These are phyloP conservation scores for Drosophila prosaltans DNA, from an alignment of 1,140 invertebrate genomes.

Conservation along the genomic window DNA sequence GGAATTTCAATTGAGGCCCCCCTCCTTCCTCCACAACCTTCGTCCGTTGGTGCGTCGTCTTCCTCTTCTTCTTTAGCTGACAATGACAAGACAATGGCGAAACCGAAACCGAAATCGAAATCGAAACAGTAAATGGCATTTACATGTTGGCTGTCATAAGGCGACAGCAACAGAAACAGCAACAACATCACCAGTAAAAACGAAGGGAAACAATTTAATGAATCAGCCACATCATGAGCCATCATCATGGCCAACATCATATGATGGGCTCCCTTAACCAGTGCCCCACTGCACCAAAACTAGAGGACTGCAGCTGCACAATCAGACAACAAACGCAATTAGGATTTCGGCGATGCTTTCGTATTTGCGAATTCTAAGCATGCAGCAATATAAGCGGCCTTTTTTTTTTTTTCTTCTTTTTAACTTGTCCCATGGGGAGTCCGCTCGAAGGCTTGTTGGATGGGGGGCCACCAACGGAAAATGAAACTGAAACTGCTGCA, in stretches of 20 bases:
- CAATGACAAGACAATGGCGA: constrained; percentile 69
- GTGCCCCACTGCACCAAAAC: constrained; percentile 31
- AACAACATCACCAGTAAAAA: not conserved
- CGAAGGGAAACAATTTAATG: constrained; percentile 57
- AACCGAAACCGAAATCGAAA: constrained; percentile 46
- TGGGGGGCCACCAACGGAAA: constrained; percentile 14
- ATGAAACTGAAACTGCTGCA: constrained; percentile 48
- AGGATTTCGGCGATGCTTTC: constrained; percentile 10
- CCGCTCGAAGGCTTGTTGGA: not conserved
- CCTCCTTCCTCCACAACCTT: constrained; percentile 37
- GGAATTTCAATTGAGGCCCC: constrained; percentile 73
- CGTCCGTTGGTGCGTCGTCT: constrained; percentile 20
- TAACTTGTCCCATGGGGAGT: not conserved
- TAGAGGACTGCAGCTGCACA: constrained; percentile 38
- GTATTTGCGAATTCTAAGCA: constrained; percentile 13
- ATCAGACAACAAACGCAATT: constrained; percentile 11
- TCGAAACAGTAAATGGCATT: constrained; percentile 76
- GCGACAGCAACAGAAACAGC: constrained; percentile 32
- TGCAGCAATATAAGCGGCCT: not conserved
- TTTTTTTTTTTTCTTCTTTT: not conserved
- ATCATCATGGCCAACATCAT: constrained; percentile 25
- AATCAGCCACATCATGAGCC: constrained; percentile 57
- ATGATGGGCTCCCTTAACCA: not conserved
- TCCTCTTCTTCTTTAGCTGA: constrained; percentile 20
- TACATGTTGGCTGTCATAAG: constrained; percentile 78